These are phyloP conservation scores for Nemotelus pantherinus DNA, from an alignment of 2,888 invertebrate genomes.

Conservation along the genomic window DNA sequence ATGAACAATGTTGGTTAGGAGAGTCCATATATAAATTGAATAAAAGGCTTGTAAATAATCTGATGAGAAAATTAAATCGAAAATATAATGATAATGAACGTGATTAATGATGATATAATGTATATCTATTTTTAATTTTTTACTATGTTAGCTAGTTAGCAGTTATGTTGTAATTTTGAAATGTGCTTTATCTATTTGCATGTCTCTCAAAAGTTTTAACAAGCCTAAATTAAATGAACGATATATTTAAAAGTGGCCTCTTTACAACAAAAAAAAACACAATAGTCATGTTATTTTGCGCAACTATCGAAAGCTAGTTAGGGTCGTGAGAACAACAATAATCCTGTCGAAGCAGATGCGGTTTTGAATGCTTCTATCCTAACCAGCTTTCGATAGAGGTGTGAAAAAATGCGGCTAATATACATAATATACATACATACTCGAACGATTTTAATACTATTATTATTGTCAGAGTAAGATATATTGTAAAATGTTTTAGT, in stretches of 20 bases:
- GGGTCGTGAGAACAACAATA: too few relatives aligned
- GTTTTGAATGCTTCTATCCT: too few relatives aligned
- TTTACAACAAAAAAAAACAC: constrained; percentile 27
- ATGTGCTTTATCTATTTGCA: background rate
- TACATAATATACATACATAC: constrained; percentile 8
- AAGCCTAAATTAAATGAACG: constrained; percentile 21
- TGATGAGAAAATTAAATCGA: background rate
- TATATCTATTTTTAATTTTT: constrained; percentile 26
- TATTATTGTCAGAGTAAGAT: constrained; percentile 36
- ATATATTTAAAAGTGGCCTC: constrained; percentile 25
- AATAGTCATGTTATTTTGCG: background rate
- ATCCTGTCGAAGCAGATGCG: background rate
- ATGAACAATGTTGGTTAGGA: too few relatives aligned
- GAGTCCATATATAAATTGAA: too few relatives aligned
- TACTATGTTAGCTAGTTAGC: constrained; percentile 32
- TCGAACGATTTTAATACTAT: constrained; percentile 28
- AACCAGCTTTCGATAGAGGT: too few relatives aligned
- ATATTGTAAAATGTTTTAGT: constrained; percentile 34
- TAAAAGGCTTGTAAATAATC: too few relatives aligned
- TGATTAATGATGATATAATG: constrained; percentile 25
- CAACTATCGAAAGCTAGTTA: too few relatives aligned
- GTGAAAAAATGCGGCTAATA: too few relatives aligned
- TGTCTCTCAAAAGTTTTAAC: background rate
- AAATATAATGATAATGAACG: constrained; percentile 16
- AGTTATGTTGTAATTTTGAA: constrained; percentile 8